phyloP scores from a whole-genome alignment of 2,113 vertebrate species.

The Shinisaurus crocodilurus region DNA sequence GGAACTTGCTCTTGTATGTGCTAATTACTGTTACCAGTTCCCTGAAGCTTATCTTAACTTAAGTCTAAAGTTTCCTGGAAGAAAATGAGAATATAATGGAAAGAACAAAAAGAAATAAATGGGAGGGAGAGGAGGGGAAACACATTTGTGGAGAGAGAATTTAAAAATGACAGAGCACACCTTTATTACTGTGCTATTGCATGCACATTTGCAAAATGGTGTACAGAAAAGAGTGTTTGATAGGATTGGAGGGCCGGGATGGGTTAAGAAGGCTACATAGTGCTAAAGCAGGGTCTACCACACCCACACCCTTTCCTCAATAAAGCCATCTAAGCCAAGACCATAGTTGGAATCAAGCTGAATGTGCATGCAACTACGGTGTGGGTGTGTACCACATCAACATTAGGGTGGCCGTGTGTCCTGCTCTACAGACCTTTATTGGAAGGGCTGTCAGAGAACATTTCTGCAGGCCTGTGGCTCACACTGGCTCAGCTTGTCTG shows the following conservation, averaged over 20 bases:
- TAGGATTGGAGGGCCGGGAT: not conserved
- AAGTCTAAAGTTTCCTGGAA: conserved; percentile 48
- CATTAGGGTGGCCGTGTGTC: no score
- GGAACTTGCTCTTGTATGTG: conserved; percentile 59
- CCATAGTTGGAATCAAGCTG: not conserved
- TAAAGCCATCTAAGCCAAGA: not conserved
- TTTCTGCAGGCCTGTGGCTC: no score
- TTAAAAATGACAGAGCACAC: conserved; percentile 31
- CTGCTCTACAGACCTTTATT: no score
- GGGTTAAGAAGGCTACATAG: not conserved
- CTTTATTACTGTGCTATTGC: conserved; percentile 21
- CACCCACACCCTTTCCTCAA: not conserved
- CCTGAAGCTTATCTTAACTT: conserved; percentile 59
- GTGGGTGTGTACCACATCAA: no score
- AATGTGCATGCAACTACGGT: no score
- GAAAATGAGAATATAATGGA: conserved; percentile 47
- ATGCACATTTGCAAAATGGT: not conserved
- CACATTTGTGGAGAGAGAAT: conserved; percentile 33
- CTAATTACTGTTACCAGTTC: conserved; percentile 62
- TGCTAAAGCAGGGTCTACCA: not conserved
- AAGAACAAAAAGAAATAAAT: conserved; percentile 35
- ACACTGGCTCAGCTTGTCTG: no score
- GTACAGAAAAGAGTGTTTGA: not conserved
- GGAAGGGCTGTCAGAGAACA: no score
- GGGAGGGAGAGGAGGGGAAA: not conserved